Evolutionary conservation across 2,888 invertebrate species (phyloP).

Genomic region (Drosophila trichaetosa): DNA sequence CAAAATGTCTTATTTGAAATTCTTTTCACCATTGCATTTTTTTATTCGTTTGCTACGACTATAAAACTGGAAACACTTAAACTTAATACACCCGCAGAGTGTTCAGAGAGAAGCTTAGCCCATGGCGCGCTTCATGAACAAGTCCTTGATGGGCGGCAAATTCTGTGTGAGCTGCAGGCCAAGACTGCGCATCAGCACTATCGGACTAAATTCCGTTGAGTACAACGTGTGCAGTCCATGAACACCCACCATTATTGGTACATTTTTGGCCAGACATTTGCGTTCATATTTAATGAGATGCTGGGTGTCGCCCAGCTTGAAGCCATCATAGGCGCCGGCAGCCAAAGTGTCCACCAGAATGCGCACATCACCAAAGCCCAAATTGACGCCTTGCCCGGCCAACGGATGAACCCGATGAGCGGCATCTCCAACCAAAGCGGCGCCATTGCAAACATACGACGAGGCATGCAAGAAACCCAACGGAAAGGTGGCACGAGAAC

Average conservation of each 20-base stretch:
- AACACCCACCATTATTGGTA: slow-evolving; percentile 94
- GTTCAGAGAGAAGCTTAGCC: slow-evolving; percentile 59
- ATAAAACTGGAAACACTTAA: slow-evolving; percentile 58
- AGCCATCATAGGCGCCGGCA: slow-evolving; percentile 90
- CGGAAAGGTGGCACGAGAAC: slow-evolving; percentile 93
- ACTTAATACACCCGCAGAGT: slow-evolving; percentile 1
- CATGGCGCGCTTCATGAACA: slow-evolving; percentile 82
- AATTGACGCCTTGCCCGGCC: slow-evolving; percentile 98
- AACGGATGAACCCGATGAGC: slow-evolving; percentile 97
- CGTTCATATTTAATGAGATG: slow-evolving; percentile 94
- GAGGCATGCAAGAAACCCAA: slow-evolving; percentile 95
- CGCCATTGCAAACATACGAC: slow-evolving; percentile 92
- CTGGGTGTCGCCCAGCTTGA: slow-evolving; percentile 89
- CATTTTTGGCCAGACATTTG: slow-evolving; percentile 92
- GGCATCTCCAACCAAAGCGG: slow-evolving; percentile 95
- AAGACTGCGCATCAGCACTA: slow-evolving; percentile 92
- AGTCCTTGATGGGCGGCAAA: slow-evolving; percentile 89
- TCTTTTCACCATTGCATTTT: slow-evolving; percentile 18
- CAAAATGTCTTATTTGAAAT: background rate
- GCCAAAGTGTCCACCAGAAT: slow-evolving; percentile 90
- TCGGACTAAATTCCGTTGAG: slow-evolving; percentile 89
- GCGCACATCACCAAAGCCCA: slow-evolving; percentile 97
- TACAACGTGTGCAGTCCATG: slow-evolving; percentile 95
- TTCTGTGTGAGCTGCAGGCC: slow-evolving; percentile 93
- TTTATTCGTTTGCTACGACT: slow-evolving; percentile 12